Evolutionary conservation across 2,113 vertebrate species (phyloP), one percentile per base, ranked within the genome.

Genomic region (Hyaena hyaena): DNA sequence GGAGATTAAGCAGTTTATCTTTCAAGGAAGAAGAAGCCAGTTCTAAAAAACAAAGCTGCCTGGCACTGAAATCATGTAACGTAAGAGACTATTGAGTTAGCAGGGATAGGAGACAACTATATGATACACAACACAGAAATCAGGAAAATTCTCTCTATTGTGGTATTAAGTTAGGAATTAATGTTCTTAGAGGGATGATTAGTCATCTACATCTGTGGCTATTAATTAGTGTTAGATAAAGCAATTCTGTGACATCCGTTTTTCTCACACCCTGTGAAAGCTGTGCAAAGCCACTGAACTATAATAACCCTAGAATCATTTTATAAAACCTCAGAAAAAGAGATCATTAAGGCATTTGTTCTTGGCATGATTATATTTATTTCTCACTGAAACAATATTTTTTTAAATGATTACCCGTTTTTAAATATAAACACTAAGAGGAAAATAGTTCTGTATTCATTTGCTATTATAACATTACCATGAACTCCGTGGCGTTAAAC

Each of bases 291-390:
- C 73, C 53, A 92, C 28, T 85, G 16, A 69, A 83, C 69, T 63
- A 39, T 69, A 89, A 63, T 43, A 96, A 87, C 63, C 39, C 11
- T 81, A 65, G 35, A 93, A 74, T 10, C 74, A 16, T 31, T 73
- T 48, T 83, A 69, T 77, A 68, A 90, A 94, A 92, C 71, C 71
- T 77, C 39, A 93, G 76, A 71, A 58, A 82, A 95, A 55, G 14
- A 28, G 28, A 83, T 50, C 35, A 7, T 73, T 69, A 86, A 93
- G 74, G 10, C 81, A 73, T 84, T 81, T 92, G n/a, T 82, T 24
- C 24, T 86, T 82, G 68, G 43, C 68, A 14, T 68, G 35, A 88
- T 88, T 68, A 19, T 53, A 83, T 33, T 77, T 76, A 55, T 85
- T 92, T 86, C 68, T 94, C 84, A 79, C 2, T 81, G 39, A 94